Conservation (phyloP, 2,797 vertebrate genomes). For the Lagocephalus sceleratus region DNA sequence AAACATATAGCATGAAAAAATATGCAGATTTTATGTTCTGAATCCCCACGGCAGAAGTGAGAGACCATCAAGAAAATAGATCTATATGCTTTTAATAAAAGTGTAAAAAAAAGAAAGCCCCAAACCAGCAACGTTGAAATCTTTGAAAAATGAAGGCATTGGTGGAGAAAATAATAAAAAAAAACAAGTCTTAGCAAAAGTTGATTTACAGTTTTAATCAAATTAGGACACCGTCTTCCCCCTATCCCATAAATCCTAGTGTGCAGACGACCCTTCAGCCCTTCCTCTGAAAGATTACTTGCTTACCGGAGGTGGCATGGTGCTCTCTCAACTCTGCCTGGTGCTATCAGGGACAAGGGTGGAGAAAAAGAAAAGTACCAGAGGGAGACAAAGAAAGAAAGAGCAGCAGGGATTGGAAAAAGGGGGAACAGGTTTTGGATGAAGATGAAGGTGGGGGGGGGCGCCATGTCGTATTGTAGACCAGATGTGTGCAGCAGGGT, state of each 20-base stretch:
- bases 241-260: too few relatives aligned
- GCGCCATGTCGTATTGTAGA: constrained; percentile 50
- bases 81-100: not conserved
- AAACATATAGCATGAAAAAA: not conserved
- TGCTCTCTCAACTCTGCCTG: constrained; percentile 91
- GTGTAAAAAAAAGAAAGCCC: too few relatives aligned
- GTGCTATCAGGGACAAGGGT: constrained; percentile 66
- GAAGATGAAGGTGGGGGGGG: constrained; percentile 25
- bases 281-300: constrained; percentile 52
- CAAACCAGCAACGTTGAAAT: too few relatives aligned
- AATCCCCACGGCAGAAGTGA: not conserved
- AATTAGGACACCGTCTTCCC: too few relatives aligned
- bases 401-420: not conserved
- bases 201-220: too few relatives aligned
- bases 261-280: constrained; percentile 12
- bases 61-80: not conserved
- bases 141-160: too few relatives aligned
- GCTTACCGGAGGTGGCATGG: constrained; percentile 89
- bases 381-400: constrained; percentile 18
- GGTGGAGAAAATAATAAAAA: too few relatives aligned
- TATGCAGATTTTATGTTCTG: not conserved
- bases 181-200: too few relatives aligned
- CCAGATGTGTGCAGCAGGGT: constrained; percentile 54
- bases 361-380: constrained; percentile 44
- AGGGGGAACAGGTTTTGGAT: constrained; percentile 12